Conservation (phyloP, 2,888 invertebrate genomes). For the Leptothorax acervorum region DNA sequence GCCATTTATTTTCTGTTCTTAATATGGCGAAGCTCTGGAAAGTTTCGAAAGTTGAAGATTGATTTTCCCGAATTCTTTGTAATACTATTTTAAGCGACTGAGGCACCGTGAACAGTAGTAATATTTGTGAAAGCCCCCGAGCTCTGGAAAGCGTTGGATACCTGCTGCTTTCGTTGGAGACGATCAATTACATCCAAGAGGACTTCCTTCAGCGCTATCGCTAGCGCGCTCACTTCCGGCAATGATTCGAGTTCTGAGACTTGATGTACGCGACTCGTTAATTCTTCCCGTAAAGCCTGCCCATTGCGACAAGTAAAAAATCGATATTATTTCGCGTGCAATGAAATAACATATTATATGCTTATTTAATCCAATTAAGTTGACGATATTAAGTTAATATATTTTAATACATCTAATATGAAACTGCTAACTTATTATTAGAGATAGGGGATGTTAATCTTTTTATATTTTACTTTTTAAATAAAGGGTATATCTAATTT, state of each 20-base stretch:
- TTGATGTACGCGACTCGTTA: slow-evolving; percentile 77
- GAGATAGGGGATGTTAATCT: background rate
- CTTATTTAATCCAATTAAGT: background rate
- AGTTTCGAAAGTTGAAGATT: background rate
- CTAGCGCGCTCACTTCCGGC: slow-evolving; percentile 81
- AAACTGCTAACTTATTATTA: background rate
- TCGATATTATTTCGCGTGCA: slow-evolving; percentile 14
- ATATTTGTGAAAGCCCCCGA: slow-evolving; percentile 80
- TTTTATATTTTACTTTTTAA: background rate
- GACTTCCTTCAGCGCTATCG: slow-evolving; percentile 79
- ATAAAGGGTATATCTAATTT: background rate
- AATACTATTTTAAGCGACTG: slow-evolving; percentile 75
- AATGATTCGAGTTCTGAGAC: slow-evolving; percentile 80
- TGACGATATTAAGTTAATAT: background rate
- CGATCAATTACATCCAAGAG: slow-evolving; percentile 78
- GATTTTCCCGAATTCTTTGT: slow-evolving; percentile 24
- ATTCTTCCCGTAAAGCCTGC: slow-evolving; percentile 82
- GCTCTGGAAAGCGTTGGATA: slow-evolving; percentile 82
- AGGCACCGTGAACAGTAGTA: slow-evolving; percentile 77
- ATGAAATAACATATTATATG: background rate
- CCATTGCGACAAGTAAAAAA: background rate
- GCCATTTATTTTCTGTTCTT: background rate
- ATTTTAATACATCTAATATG: background rate
- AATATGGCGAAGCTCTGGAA: slow-evolving; percentile 6
- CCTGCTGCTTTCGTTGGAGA: slow-evolving; percentile 83